Evolutionary conservation across 92 coral and sea anemone genomes (phyloP).

Genomic region (Zoanthus sansibaricus): DNA sequence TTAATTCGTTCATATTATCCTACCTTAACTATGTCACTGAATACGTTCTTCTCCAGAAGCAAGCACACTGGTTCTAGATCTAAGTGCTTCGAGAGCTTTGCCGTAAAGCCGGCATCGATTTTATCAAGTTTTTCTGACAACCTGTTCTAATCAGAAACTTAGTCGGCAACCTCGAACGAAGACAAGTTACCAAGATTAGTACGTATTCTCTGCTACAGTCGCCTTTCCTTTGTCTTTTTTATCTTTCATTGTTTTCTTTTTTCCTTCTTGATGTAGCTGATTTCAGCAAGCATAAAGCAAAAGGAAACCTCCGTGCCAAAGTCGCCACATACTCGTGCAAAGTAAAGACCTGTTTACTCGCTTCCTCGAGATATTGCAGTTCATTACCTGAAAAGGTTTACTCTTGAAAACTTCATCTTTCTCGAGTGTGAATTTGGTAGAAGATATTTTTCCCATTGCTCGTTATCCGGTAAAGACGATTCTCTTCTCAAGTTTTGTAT

Average conservation of each 20-base stretch:
- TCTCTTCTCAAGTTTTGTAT: background rate
- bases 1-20: background rate
- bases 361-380: conserved; percentile 27
- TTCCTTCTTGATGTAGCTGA: background rate
- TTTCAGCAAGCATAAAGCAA: conserved; percentile 6
- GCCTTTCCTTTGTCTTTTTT: background rate
- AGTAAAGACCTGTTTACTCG: background rate
- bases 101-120: no score
- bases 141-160: background rate
- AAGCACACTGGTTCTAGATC: conserved; percentile 1
- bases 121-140: background rate
- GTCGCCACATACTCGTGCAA: background rate
- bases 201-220: background rate
- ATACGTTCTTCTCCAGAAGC: conserved; percentile 20
- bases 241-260: background rate
- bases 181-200: conserved; percentile 6
- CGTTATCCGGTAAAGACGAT: background rate
- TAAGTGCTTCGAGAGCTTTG: background rate
- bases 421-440: background rate
- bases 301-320: background rate
- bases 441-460: background rate
- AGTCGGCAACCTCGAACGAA: background rate
- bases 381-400: conserved; percentile 24
- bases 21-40: background rate
- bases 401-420: background rate